Percentiles rank a stretch among this genome's conserved stretches.
Conservation (phyloP, 2,888 invertebrate genomes). For the Acleris sparsana region DNA sequence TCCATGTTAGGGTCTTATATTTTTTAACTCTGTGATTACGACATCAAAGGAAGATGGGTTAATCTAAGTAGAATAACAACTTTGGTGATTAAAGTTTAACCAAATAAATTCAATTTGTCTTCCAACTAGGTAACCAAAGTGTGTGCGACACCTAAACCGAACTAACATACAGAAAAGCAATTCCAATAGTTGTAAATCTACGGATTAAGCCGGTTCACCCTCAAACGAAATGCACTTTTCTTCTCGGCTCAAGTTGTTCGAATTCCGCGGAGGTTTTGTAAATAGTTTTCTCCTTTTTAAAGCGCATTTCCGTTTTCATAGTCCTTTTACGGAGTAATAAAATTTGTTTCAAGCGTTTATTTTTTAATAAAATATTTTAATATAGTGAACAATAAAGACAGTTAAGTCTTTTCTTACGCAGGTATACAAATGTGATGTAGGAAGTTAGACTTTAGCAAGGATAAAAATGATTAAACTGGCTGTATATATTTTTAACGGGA, state of each 20-base stretch:
- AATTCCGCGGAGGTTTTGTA: conserved; percentile 9
- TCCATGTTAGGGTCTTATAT: too few relatives aligned
- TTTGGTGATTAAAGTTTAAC: not conserved
- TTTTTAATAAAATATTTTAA: too few relatives aligned
- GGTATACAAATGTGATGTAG: too few relatives aligned
- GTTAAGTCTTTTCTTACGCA: too few relatives aligned
- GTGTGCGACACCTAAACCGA: conserved; percentile 7
- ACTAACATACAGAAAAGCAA: conserved; percentile 15
- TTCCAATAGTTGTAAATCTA: conserved; percentile 26
- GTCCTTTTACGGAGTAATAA: not conserved
- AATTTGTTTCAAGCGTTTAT: not conserved
- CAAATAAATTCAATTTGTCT: not conserved
- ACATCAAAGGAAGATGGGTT: too few relatives aligned
- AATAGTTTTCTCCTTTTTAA: conserved; percentile 9
- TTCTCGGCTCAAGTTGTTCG: conserved; percentile 19
- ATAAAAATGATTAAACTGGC: too few relatives aligned
- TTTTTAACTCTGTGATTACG: too few relatives aligned
- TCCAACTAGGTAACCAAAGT: not conserved
- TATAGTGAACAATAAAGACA: too few relatives aligned
- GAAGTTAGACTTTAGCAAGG: too few relatives aligned
- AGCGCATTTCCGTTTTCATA: conserved; percentile 2
- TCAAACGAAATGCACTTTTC: conserved; percentile 27
- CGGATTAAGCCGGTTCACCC: conserved; percentile 19
- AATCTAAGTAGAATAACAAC: too few relatives aligned
- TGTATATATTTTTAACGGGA: too few relatives aligned